Evolutionary conservation across 2,888 invertebrate genomes (phyloP).

Genomic region (Pristionchus mayeri): DNA sequence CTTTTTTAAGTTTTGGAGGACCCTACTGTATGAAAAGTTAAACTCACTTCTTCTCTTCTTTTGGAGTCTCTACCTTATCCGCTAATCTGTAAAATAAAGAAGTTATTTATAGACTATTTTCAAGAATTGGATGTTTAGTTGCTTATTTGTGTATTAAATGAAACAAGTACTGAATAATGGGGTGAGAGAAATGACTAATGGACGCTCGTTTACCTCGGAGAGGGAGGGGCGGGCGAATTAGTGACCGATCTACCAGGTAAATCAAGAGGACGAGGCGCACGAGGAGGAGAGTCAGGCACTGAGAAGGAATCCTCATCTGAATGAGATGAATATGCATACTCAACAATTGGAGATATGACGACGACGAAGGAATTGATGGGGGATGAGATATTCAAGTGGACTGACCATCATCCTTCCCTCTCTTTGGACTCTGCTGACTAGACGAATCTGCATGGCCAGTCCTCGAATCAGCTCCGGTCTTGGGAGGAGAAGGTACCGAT

Average conservation of each 20-base stretch:
- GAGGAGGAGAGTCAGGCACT: slow-evolving; percentile 47
- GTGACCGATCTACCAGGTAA: slow-evolving; percentile 40
- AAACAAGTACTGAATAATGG: not conserved
- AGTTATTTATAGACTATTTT: too few relatives aligned
- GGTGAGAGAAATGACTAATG: not conserved
- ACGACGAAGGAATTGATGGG: not conserved
- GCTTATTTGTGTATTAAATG: not conserved
- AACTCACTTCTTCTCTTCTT: not conserved
- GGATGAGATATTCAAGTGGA: not conserved
- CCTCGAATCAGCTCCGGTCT: slow-evolving; percentile 42
- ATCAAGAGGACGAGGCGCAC: slow-evolving; percentile 23
- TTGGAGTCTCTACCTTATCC: not conserved
- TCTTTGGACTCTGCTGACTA: slow-evolving; percentile 17
- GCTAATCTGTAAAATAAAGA: not conserved
- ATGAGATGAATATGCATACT: not conserved
- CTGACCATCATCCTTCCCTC: slow-evolving; percentile 27
- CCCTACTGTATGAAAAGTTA: too few relatives aligned
- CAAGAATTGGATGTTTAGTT: too few relatives aligned
- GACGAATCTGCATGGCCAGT: not conserved
- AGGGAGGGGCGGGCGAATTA: slow-evolving; percentile 42
- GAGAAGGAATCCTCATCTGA: slow-evolving; percentile 42
- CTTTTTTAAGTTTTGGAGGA: too few relatives aligned
- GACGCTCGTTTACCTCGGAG: too few relatives aligned
- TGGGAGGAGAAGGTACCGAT: slow-evolving; percentile 70
- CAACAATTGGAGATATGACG: too few relatives aligned